A percentile compares a stretch with the other conserved stretches of the same genome.
These are phyloP conservation scores for Lobophora halterata DNA, from an alignment of 2,888 invertebrate genomes.

Conservation along the genomic window DNA sequence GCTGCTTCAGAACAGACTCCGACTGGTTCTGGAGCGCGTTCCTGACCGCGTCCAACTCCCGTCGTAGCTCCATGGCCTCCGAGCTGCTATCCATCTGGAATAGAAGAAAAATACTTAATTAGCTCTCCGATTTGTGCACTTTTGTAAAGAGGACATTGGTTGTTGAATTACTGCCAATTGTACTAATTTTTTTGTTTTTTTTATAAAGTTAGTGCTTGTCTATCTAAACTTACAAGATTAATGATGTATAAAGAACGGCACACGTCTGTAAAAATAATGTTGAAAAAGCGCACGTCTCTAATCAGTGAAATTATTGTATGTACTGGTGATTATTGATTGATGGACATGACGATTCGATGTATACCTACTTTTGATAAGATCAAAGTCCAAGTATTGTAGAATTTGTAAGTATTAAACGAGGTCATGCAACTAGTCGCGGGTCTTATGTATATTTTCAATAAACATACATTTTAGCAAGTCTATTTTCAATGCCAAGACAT, in stretches of 20 bases:
- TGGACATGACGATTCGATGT: slow-evolving; percentile 31
- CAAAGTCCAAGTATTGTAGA: slow-evolving; percentile 44
- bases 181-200: no score
- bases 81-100: slow-evolving; percentile 86
- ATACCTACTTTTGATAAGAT: slow-evolving; percentile 15
- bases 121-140: no score
- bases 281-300: slow-evolving; percentile 41
- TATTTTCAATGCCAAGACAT: slow-evolving; percentile 1
- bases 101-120: slow-evolving; percentile 36
- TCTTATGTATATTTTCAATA: slow-evolving; percentile 19
- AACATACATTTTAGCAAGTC: slow-evolving; percentile 12
- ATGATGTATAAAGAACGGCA: slow-evolving; percentile 60
- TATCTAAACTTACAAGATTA: slow-evolving; percentile 37
- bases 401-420: slow-evolving; percentile 20
- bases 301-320: slow-evolving; percentile 34
- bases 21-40: slow-evolving; percentile 84
- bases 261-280: slow-evolving; percentile 46
- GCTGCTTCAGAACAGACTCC: slow-evolving; percentile 82
- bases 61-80: slow-evolving; percentile 79
- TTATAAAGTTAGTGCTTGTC: no score
- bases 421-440: slow-evolving; percentile 21
- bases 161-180: no score
- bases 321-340: slow-evolving; percentile 37
- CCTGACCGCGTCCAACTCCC: slow-evolving; percentile 84
- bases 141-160: no score